These are phyloP conservation scores for Vulpes vulpes DNA, from an alignment of 2,113 vertebrate species.

Conservation along the genomic window DNA sequence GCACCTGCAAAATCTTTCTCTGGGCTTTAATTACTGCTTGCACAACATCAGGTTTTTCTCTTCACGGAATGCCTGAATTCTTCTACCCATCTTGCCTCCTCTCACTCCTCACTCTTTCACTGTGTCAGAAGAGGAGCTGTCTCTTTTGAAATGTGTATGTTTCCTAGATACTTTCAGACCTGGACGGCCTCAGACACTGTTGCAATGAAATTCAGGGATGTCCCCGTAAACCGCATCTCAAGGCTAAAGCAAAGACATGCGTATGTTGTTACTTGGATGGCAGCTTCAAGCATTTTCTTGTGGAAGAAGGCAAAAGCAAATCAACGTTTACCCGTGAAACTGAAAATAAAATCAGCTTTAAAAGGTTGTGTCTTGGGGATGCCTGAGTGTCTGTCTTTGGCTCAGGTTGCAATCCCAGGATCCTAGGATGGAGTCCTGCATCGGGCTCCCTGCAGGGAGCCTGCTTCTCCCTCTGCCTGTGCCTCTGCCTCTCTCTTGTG, in stretches of 20 bases:
- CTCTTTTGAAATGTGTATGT: not conserved
- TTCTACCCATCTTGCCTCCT: not conserved
- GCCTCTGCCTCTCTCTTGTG: too few species aligned
- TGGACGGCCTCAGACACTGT: not conserved
- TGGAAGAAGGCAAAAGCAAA: slow-evolving; percentile 2
- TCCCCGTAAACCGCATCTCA: not conserved
- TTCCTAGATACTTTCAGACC: not conserved
- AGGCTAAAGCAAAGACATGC: not conserved
- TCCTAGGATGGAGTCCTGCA: too few species aligned
- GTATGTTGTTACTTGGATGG: not conserved
- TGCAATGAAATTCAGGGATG: not conserved
- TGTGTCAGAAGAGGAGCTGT: not conserved
- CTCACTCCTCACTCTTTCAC: not conserved
- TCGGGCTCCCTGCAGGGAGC: too few species aligned
- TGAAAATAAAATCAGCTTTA: not conserved
- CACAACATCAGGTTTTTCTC: not conserved
- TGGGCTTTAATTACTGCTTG: not conserved
- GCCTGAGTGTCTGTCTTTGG: too few species aligned
- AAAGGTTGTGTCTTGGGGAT: not conserved
- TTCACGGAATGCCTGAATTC: not conserved
- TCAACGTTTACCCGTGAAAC: not conserved
- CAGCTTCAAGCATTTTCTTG: not conserved
- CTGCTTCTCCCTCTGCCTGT: too few species aligned
- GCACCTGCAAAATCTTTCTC: not conserved
- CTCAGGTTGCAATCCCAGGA: too few species aligned